Percentiles rank a stretch among this genome's conserved stretches.
phyloP scores from a whole-genome alignment of 2,888 invertebrate species.

The Acrocyrtus sp. region DNA sequence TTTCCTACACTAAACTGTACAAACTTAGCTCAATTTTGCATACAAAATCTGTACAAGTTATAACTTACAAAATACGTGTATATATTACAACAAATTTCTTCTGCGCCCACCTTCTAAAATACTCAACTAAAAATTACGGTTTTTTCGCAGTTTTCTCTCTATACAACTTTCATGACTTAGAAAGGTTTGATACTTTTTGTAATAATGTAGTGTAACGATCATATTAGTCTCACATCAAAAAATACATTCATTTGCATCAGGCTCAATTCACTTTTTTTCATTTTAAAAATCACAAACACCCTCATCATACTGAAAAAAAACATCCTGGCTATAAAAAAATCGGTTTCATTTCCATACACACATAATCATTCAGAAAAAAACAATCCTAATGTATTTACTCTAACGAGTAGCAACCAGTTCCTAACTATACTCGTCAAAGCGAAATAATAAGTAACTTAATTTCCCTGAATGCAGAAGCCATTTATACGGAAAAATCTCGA shows the following conservation, averaged over 20 bases:
- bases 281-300: no score
- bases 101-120: neutral
- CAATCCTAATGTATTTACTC: no score
- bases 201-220: no score
- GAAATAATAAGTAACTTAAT: neutral
- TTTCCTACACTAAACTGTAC: no score
- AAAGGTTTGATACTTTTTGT: constrained; percentile 51
- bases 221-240: neutral
- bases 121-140: constrained; percentile 6
- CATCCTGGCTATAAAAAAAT: no score
- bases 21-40: no score
- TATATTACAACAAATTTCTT: constrained; percentile 38
- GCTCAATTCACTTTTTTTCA: neutral
- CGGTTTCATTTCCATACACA: neutral
- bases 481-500: no score
- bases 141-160: constrained; percentile 18
- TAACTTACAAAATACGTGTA: constrained; percentile 47
- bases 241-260: neutral
- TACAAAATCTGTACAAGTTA: constrained; percentile 46
- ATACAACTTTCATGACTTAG: constrained; percentile 51
- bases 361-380: no score
- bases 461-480: constrained; percentile 35
- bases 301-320: no score
- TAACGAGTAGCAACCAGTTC: no score
- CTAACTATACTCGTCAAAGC: neutral